Evolutionary conservation across 2,888 invertebrate species (phyloP).

Genomic region (Scaptodrosophila latifasciaeformis): DNA sequence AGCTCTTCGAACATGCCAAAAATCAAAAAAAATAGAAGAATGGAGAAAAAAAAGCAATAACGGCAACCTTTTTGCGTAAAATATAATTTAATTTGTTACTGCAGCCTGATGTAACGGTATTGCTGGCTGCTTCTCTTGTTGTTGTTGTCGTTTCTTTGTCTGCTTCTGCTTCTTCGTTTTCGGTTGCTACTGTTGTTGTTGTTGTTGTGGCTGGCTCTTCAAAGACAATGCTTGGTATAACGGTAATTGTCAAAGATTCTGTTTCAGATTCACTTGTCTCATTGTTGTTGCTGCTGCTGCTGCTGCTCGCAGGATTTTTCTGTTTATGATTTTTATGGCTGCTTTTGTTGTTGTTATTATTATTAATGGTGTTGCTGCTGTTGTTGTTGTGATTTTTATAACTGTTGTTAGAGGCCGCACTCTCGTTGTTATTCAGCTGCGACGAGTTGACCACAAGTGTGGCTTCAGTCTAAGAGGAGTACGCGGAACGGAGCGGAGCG

Average conservation of each 20-base stretch:
- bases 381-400: conserved; percentile 29
- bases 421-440: conserved; percentile 53
- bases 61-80: conserved; percentile 63
- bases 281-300: conserved; percentile 6
- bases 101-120: conserved; percentile 16
- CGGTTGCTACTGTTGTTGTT: conserved; percentile 14
- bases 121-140: conserved; percentile 19
- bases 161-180: conserved; percentile 11
- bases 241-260: too few relatives aligned
- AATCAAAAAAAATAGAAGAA: conserved; percentile 36
- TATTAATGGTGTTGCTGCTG: conserved; percentile 27
- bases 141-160: conserved; percentile 12
- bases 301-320: too few relatives aligned
- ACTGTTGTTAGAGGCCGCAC: neutral
- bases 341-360: conserved; percentile 29
- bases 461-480: conserved; percentile 32
- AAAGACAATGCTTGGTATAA: too few relatives aligned
- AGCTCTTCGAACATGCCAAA: conserved; percentile 62
- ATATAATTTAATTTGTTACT: conserved; percentile 64
- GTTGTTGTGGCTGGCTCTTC: conserved; percentile 13
- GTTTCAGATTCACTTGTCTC: too few relatives aligned
- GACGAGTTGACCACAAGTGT: conserved; percentile 40
- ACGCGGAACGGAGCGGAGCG: conserved; percentile 45
- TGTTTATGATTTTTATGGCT: too few relatives aligned
- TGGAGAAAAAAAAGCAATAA: too few relatives aligned